phyloP scores from a whole-genome alignment of 2,888 invertebrate genomes.

The Argyresthia albistria region DNA sequence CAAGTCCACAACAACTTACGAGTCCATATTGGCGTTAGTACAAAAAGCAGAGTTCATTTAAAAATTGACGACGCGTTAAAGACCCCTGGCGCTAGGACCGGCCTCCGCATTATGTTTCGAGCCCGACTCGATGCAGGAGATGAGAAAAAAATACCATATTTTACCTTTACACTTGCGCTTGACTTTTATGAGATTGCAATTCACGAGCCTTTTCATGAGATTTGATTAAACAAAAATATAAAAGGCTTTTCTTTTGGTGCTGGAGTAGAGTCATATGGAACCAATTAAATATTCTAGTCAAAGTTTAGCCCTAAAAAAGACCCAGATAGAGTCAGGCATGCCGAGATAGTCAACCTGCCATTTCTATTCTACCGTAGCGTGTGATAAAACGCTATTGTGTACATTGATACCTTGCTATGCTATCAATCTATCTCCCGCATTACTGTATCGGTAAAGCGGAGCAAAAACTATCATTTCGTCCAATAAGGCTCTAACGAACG shows the following conservation, averaged over 20 bases:
- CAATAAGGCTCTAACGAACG: conserved; percentile 54
- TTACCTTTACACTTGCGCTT: conserved; percentile 38
- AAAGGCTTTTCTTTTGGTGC: no score
- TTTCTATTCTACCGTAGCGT: no score
- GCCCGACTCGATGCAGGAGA: conserved; percentile 8
- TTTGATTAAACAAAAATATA: no score
- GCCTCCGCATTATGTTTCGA: conserved; percentile 20
- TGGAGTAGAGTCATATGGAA: no score
- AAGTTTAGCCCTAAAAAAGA: no score
- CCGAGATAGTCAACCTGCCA: no score
- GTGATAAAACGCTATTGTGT: no score
- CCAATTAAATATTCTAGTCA: no score
- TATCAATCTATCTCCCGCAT: no score
- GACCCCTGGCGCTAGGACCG: conserved; percentile 51
- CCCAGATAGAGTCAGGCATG: no score
- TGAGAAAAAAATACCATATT: conserved; percentile 53
- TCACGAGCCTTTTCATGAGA: conserved; percentile 10
- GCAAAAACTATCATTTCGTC: conserved; percentile 41
- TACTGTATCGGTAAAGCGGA: conserved; percentile 15
- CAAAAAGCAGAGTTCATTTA: conserved; percentile 48
- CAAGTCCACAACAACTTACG: conserved; percentile 38
- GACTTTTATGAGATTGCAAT: conserved; percentile 41
- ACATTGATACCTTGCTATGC: no score
- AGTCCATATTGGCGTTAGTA: conserved; percentile 42
- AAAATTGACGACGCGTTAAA: conserved; percentile 30